phyloP scores from a whole-genome alignment of 2,113 vertebrate genomes.

The Lophochroa leadbeateri region DNA sequence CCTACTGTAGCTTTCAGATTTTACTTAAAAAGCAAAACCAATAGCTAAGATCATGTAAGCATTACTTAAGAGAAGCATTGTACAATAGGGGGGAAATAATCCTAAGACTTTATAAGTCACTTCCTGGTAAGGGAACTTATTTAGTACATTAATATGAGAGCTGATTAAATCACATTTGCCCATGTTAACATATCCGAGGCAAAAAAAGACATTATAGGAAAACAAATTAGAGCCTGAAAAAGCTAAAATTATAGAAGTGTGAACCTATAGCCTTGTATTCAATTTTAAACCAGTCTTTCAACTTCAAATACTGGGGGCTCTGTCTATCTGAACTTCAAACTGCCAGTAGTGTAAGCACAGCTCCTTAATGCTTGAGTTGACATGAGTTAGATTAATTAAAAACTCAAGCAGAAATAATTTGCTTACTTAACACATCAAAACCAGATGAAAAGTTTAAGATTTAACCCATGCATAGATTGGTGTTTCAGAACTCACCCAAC shows the following conservation, averaged over 20 bases:
- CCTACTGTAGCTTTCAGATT: neutral
- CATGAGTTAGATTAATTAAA: neutral
- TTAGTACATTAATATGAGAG: neutral
- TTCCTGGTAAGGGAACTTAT: neutral
- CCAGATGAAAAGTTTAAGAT: neutral
- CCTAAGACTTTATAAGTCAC: neutral
- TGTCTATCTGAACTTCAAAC: neutral
- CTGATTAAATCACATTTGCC: neutral
- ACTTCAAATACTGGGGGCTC: neutral
- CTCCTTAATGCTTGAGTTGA: neutral
- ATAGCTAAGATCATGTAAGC: neutral
- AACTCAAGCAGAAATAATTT: neutral
- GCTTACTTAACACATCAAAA: neutral
- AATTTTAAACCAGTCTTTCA: neutral
- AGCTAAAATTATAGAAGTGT: neutral
- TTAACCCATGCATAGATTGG: fast-evolving
- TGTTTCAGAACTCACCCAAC: neutral
- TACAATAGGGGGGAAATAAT: neutral
- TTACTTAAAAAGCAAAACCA: neutral
- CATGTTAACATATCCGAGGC: neutral
- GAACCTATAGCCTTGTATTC: neutral
- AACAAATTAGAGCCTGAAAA: neutral
- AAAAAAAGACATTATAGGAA: neutral
- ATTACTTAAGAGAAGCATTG: neutral
- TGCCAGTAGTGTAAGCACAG: neutral